Conservation (phyloP, 1,140 invertebrate genomes). For the Mizuhopecten yessoensis region DNA sequence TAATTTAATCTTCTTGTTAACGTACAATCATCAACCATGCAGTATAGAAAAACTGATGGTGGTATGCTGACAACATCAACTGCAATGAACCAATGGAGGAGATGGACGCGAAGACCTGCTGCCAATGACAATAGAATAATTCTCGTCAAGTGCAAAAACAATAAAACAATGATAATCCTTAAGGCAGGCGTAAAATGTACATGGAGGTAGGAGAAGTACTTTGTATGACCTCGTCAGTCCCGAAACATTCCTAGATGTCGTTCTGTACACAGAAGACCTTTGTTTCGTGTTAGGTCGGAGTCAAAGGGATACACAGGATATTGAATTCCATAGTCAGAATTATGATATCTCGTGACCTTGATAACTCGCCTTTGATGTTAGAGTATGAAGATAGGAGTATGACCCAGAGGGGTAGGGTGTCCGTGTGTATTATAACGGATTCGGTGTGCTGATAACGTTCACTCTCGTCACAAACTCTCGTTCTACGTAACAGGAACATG, state of each 20-base stretch:
- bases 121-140: too few relatives aligned
- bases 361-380: neutral
- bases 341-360: slow-evolving; percentile 18
- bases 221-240: neutral
- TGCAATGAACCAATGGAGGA: too few relatives aligned
- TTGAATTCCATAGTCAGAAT: neutral
- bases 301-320: neutral
- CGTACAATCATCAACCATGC: too few relatives aligned
- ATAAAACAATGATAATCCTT: neutral
- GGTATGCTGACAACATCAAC: too few relatives aligned
- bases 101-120: too few relatives aligned
- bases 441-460: neutral
- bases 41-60: too few relatives aligned
- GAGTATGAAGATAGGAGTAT: neutral
- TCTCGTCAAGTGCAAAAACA: too few relatives aligned
- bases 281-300: neutral
- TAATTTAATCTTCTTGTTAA: too few relatives aligned
- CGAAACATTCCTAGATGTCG: neutral
- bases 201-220: too few relatives aligned
- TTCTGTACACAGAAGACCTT: neutral
- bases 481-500: neutral
- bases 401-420: neutral
- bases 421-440: neutral
- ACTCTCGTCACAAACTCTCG: neutral
- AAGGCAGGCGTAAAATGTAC: neutral